A percentile compares a stretch with the other conserved stretches of the same genome.
Conservation (phyloP, 2,797 vertebrate species). For the Tolypeutes matacus region DNA sequence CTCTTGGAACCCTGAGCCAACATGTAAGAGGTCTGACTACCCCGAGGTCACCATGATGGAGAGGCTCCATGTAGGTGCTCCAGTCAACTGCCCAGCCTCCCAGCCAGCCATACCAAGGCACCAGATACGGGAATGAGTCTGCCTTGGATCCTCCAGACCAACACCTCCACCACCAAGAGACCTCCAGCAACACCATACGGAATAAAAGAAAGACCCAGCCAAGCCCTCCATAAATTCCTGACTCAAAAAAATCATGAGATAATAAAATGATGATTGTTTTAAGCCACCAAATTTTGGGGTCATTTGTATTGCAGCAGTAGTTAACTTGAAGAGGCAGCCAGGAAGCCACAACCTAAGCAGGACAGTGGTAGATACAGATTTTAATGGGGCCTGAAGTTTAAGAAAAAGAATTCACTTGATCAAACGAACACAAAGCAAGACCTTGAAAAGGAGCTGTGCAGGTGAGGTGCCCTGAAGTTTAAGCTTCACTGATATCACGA, state of each 20-base stretch:
- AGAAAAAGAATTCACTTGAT: not conserved
- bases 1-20: not conserved
- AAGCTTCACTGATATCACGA: not conserved
- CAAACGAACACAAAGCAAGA: not conserved
- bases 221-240: not conserved
- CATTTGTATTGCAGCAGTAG: not conserved
- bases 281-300: constrained; percentile 5
- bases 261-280: not conserved
- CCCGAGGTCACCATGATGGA: not conserved
- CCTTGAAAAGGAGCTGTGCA: not conserved
- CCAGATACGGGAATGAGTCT: not conserved
- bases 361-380: not conserved
- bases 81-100: not conserved
- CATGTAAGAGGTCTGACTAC: not conserved
- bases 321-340: not conserved
- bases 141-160: not conserved
- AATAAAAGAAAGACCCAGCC: not conserved
- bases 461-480: not conserved
- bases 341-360: not conserved
- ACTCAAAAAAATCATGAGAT: not conserved
- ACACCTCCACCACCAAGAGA: not conserved
- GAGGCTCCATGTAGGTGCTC: not conserved
- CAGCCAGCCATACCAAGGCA: not conserved
- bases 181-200: not conserved
- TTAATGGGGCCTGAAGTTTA: not conserved